Conservation (phyloP, 2,888 invertebrate genomes). For the Andrena minutula region DNA sequence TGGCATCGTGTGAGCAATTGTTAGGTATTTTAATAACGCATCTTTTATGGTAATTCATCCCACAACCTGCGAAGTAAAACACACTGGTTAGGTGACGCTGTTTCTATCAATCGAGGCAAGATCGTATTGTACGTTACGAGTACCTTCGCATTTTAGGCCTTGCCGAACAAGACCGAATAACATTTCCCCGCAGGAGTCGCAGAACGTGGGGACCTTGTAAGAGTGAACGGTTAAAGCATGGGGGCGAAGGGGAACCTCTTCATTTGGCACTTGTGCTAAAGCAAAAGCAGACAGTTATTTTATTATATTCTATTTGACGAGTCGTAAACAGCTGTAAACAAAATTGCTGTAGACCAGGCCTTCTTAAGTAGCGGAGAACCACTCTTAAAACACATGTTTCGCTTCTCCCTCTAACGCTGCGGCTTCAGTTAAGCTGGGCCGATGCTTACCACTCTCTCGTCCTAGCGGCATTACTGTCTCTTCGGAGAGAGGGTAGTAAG, state of each 20-base stretch:
- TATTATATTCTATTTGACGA: no score
- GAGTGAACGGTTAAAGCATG: conserved; percentile 98
- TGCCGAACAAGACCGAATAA: conserved; percentile 99
- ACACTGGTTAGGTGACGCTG: conserved; percentile 46
- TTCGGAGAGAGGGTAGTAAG: no score
- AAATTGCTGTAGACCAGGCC: no score
- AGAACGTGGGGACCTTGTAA: conserved; percentile 99
- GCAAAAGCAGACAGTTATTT: not conserved
- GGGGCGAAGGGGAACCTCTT: conserved; percentile 90
- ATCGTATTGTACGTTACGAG: not conserved
- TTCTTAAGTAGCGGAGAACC: no score
- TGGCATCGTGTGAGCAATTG: conserved; percentile 91
- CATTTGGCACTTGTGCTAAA: conserved; percentile 86
- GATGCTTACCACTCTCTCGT: no score
- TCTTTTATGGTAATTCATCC: conserved; percentile 99
- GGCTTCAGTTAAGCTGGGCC: no score
- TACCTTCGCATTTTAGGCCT: conserved; percentile 99
- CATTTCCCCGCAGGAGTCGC: conserved; percentile 99
- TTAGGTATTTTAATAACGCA: conserved; percentile 99
- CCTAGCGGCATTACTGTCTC: no score
- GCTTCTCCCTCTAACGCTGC: no score
- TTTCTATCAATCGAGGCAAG: not conserved
- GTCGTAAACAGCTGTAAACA: no score
- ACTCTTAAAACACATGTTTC: no score
- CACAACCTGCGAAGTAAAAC: conserved; percentile 91